These are phyloP conservation scores for Fregata magnificens DNA, from an alignment of 2,113 vertebrate genomes.

Conservation along the genomic window DNA sequence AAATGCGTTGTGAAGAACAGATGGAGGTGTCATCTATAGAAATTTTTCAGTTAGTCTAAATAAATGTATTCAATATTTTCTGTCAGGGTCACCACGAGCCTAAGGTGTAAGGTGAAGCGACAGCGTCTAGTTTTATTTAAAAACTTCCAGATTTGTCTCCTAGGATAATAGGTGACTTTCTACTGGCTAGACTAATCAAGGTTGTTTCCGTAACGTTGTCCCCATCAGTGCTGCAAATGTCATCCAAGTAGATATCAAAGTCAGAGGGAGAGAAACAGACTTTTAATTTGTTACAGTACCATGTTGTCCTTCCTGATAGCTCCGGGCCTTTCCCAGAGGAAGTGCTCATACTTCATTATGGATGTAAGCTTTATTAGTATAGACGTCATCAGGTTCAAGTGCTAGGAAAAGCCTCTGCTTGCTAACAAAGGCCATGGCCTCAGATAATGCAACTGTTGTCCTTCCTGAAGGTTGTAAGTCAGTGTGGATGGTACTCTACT, in stretches of 20 bases:
- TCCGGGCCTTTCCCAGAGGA: conserved; percentile 50
- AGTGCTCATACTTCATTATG: conserved; percentile 49
- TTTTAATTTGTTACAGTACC: conserved; percentile 42
- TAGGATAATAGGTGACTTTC: conserved; percentile 13
- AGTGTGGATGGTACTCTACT: background rate
- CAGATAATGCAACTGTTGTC: background rate
- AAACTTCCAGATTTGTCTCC: background rate
- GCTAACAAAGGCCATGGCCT: conserved; percentile 15
- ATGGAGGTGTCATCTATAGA: background rate
- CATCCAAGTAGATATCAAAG: conserved; percentile 55
- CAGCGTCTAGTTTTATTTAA: background rate
- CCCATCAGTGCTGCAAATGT: conserved; percentile 28
- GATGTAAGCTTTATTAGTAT: conserved; percentile 56
- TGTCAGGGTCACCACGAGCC: background rate
- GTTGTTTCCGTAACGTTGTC: background rate
- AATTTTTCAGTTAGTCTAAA: background rate
- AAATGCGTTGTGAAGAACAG: background rate
- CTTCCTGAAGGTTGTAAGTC: background rate
- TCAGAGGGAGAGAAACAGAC: conserved; percentile 39
- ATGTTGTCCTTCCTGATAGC: conserved; percentile 51
- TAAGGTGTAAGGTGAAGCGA: background rate
- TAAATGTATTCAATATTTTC: background rate
- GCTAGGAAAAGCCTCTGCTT: conserved; percentile 24
- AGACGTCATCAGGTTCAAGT: conserved; percentile 54
- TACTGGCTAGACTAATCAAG: background rate